These are phyloP conservation scores for Pandemis heparana DNA, from an alignment of 2,888 invertebrate species.

Conservation along the genomic window DNA sequence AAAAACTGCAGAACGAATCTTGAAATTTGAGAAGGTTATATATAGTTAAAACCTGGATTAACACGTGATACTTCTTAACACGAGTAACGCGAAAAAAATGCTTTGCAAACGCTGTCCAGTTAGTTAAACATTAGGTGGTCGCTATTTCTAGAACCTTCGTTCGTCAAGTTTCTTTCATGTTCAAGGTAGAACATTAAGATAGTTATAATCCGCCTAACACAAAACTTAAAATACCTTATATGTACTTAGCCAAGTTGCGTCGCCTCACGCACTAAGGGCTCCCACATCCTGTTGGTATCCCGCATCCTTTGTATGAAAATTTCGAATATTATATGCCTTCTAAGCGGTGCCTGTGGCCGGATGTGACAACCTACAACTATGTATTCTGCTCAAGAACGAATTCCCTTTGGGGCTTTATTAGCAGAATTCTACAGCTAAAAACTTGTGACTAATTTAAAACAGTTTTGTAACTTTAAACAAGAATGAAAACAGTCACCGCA, in stretches of 20 bases:
- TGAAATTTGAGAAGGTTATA: too few species aligned
- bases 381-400: slow-evolving; percentile 45
- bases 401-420: slow-evolving; percentile 17
- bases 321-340: slow-evolving; percentile 51
- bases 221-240: slow-evolving; percentile 11
- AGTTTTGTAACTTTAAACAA: not conserved
- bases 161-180: not conserved
- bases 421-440: slow-evolving; percentile 8
- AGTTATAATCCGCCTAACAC: slow-evolving; percentile 3
- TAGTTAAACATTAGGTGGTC: too few species aligned
- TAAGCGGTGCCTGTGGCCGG: slow-evolving; percentile 59
- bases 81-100: too few species aligned
- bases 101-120: too few species aligned
- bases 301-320: slow-evolving; percentile 65
- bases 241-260: slow-evolving; percentile 16
- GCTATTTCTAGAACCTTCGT: not conserved
- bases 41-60: too few species aligned
- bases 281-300: slow-evolving; percentile 55
- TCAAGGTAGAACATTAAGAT: not conserved
- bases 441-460: not conserved
- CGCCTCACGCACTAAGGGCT: slow-evolving; percentile 3
- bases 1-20: too few species aligned
- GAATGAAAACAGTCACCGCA: too few species aligned
- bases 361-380: slow-evolving; percentile 55
- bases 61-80: too few species aligned